phyloP scores from a whole-genome alignment of 2,797 vertebrate genomes.

The Antennarius maculatus region DNA sequence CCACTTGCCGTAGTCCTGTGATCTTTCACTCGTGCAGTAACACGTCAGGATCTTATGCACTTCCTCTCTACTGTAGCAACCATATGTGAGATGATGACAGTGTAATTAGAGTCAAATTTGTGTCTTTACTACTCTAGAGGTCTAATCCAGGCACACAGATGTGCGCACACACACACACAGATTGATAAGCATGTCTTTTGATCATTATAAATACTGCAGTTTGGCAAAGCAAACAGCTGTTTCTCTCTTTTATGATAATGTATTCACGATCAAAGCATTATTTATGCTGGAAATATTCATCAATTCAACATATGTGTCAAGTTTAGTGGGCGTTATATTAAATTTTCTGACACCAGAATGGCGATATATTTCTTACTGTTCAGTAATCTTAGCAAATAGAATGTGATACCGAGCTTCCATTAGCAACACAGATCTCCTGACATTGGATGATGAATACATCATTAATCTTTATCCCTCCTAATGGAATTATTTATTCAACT shows the following conservation, averaged over 20 bases:
- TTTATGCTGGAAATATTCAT: conserved; percentile 26
- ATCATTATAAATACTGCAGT: conserved; percentile 12
- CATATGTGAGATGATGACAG: conserved; percentile 20
- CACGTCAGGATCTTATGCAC: conserved; percentile 31
- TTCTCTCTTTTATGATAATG: conserved; percentile 1
- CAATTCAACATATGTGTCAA: conserved; percentile 17
- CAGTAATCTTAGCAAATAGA: conserved; percentile 56
- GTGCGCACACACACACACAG: neutral
- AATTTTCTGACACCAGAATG: conserved; percentile 50
- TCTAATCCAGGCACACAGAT: neutral
- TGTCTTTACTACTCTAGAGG: neutral
- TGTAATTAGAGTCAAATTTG: conserved; percentile 38
- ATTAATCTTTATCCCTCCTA: conserved; percentile 70
- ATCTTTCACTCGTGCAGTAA: conserved; percentile 32
- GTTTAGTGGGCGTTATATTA: conserved; percentile 39
- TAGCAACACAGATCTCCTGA: conserved; percentile 50
- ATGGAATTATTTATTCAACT: conserved; percentile 64
- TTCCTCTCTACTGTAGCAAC: conserved; percentile 16
- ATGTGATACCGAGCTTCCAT: conserved; percentile 44
- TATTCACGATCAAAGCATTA: conserved; percentile 3
- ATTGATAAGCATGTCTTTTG: conserved; percentile 1
- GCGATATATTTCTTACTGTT: conserved; percentile 48
- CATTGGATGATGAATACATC: conserved; percentile 64
- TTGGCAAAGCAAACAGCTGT: neutral
- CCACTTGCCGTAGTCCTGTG: conserved; percentile 29